Evolutionary conservation across 2,797 vertebrate genomes (phyloP).

Genomic region (Sebastes hubbsi): DNA sequence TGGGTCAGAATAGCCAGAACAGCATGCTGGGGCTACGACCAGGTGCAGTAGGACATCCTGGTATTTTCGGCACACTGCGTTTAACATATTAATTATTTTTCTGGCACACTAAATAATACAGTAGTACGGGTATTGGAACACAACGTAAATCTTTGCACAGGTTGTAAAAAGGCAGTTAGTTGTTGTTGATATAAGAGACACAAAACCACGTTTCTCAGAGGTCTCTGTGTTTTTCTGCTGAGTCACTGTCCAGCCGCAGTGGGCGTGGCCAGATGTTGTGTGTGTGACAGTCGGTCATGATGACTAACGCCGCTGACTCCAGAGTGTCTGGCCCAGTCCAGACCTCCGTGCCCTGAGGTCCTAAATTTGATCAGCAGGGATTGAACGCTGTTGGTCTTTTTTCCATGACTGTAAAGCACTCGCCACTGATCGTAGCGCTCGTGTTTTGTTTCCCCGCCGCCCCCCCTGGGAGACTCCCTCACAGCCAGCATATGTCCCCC

Average conservation of each 20-base stretch:
- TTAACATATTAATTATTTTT: accelerated
- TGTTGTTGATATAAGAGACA: background rate
- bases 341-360: constrained; percentile 43
- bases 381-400: constrained; percentile 61
- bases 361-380: constrained; percentile 60
- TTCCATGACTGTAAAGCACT: constrained; percentile 53
- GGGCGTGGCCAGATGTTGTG: constrained; percentile 10
- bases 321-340: constrained; percentile 58
- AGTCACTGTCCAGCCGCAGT: constrained; percentile 41
- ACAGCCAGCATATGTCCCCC: constrained; percentile 18
- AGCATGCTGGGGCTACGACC: background rate
- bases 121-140: background rate
- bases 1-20: no score
- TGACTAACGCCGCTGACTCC: constrained; percentile 64
- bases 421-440: constrained; percentile 26
- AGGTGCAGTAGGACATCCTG: background rate
- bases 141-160: background rate
- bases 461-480: constrained; percentile 32
- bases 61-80: no score
- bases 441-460: constrained; percentile 38
- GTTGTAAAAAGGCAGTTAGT: background rate
- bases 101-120: background rate
- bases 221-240: constrained; percentile 21
- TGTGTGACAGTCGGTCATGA: constrained; percentile 42
- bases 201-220: background rate